Conservation (phyloP, 2,888 invertebrate genomes). For the Diogma glabrata region DNA sequence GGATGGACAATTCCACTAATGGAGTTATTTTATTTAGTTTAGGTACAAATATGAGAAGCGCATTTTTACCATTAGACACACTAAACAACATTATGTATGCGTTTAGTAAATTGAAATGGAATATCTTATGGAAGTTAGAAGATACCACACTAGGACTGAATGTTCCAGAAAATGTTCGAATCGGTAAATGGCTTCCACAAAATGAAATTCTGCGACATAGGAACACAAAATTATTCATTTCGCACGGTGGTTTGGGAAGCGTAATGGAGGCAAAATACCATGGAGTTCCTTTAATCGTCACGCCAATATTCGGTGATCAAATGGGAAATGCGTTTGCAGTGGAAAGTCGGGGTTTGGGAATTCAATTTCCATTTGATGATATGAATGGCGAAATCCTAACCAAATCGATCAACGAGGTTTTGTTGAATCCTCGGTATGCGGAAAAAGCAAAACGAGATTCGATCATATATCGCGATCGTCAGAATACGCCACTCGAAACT, state of each 20-base stretch:
- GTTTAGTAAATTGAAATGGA: constrained; percentile 14
- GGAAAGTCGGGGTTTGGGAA: constrained; percentile 34
- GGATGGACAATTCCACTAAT: constrained; percentile 31
- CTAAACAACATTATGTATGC: constrained; percentile 10
- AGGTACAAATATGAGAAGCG: constrained; percentile 34
- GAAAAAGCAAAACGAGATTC: constrained; percentile 31
- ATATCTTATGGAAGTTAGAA: constrained; percentile 17
- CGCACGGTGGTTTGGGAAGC: constrained; percentile 39
- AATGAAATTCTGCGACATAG: constrained; percentile 38
- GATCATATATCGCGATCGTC: constrained; percentile 36
- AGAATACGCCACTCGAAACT: constrained; percentile 36
- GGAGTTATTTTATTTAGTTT: constrained; percentile 40
- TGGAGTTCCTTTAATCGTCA: constrained; percentile 39
- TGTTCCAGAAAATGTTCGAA: constrained; percentile 30
- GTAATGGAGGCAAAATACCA: constrained; percentile 38
- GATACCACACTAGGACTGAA: constrained; percentile 32
- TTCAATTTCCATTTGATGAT: constrained; percentile 27
- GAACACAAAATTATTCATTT: constrained; percentile 37
- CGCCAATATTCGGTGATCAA: constrained; percentile 43
- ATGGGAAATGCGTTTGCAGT: constrained; percentile 38
- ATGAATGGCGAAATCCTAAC: constrained; percentile 29
- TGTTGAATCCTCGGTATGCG: not conserved
- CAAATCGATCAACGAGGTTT: constrained; percentile 21
- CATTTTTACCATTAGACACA: constrained; percentile 21
- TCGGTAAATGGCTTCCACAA: constrained; percentile 38